These are phyloP conservation scores for Phortica okadai DNA, from an alignment of 2,888 invertebrate genomes.

Conservation along the genomic window DNA sequence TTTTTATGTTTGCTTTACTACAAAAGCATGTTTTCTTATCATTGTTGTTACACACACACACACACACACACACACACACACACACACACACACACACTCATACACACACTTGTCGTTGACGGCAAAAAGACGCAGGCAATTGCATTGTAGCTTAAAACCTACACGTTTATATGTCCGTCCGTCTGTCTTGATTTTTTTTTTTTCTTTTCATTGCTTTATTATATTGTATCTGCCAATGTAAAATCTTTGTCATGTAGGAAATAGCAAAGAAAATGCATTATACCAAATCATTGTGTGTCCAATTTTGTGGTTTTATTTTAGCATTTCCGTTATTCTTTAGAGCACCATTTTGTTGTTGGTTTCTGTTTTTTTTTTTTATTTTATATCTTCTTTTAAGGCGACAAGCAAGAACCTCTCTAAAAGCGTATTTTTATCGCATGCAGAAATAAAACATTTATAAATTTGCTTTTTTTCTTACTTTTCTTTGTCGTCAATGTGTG, in stretches of 20 bases:
- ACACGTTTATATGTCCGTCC: slow-evolving; percentile 4
- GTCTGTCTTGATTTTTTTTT: too few species aligned
- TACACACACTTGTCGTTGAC: background rate
- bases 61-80: slow-evolving; percentile 42
- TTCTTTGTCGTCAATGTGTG: background rate
- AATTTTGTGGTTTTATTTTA: slow-evolving; percentile 25
- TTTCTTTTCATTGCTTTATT: background rate
- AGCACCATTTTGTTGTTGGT: background rate
- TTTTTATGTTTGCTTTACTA: slow-evolving; percentile 39
- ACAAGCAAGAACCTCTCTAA: background rate
- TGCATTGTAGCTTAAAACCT: background rate
- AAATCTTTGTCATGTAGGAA: slow-evolving; percentile 5
- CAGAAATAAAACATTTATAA: background rate
- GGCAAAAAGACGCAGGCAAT: background rate
- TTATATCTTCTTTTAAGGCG: background rate
- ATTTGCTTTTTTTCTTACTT: background rate
- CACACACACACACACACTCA: slow-evolving; percentile 42
- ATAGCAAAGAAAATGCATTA: slow-evolving; percentile 22
- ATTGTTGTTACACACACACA: slow-evolving; percentile 44
- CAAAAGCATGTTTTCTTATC: slow-evolving; percentile 46
- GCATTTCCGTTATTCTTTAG: too few species aligned
- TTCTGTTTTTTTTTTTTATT: background rate
- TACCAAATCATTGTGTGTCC: slow-evolving; percentile 30
- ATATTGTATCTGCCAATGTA: slow-evolving; percentile 39
- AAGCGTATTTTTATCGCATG: background rate